A percentile compares a stretch with the other conserved stretches of the same genome.
Evolutionary conservation across 2,113 vertebrate genomes (phyloP).

Genomic region (Crotalus horridus): DNA sequence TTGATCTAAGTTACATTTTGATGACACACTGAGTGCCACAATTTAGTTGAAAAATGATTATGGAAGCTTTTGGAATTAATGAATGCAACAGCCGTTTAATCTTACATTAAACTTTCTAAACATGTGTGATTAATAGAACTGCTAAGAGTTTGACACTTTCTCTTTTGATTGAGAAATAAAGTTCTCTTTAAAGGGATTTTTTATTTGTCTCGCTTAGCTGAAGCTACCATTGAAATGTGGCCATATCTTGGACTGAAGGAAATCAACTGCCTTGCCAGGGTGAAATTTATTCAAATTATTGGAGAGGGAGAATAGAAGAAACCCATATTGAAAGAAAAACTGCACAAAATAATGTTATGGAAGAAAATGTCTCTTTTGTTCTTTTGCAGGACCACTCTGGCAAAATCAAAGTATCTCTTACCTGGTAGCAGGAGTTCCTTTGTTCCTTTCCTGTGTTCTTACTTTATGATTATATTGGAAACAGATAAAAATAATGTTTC

Average conservation of each 20-base stretch:
- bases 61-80: neutral
- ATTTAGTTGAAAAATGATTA: neutral
- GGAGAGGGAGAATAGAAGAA: neutral
- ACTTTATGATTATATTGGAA: constrained; percentile 1
- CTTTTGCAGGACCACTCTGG: neutral
- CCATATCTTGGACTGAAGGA: neutral
- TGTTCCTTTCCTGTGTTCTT: neutral
- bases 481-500: neutral
- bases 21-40: neutral
- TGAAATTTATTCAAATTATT: neutral
- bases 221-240: neutral
- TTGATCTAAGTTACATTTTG: neutral
- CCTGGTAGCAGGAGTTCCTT: neutral
- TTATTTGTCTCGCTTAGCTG: no score
- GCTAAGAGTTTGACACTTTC: neutral
- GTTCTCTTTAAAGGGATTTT: neutral
- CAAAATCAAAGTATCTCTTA: neutral
- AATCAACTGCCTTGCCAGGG: neutral
- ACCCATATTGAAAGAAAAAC: neutral
- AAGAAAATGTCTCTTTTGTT: neutral
- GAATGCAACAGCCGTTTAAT: neutral
- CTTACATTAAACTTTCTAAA: neutral
- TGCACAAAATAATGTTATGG: neutral
- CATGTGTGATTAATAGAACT: neutral
- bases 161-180: neutral